These are phyloP conservation scores for Caenorhabditis brenneri DNA, from an alignment of 1,140 invertebrate genomes.

Conservation along the genomic window DNA sequence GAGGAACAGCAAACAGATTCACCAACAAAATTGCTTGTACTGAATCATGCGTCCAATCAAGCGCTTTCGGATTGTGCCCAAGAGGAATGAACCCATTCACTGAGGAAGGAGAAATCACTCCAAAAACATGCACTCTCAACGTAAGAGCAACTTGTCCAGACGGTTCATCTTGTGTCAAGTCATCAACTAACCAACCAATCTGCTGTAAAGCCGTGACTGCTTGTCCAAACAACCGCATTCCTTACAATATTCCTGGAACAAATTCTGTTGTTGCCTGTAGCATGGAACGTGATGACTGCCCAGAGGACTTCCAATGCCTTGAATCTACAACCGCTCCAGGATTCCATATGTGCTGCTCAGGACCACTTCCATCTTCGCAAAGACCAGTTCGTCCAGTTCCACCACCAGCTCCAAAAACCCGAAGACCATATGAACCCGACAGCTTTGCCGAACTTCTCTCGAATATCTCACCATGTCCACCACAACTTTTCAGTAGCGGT, in stretches of 20 bases:
- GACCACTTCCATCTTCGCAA: slow-evolving; percentile 38
- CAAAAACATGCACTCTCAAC: slow-evolving; percentile 57
- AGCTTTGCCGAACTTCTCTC: slow-evolving; percentile 37
- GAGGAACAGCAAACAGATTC: slow-evolving; percentile 66
- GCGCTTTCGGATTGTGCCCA: slow-evolving; percentile 65
- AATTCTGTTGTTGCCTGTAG: slow-evolving; percentile 70
- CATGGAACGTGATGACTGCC: slow-evolving; percentile 58
- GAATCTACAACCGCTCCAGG: slow-evolving; percentile 59
- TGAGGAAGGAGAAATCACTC: slow-evolving; percentile 46
- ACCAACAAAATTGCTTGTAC: slow-evolving; percentile 60
- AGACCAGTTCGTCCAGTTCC: slow-evolving; percentile 9
- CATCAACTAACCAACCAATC: slow-evolving; percentile 60
- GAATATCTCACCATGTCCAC: slow-evolving; percentile 59
- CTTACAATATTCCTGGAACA: slow-evolving; percentile 68
- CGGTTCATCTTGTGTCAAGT: slow-evolving; percentile 66
- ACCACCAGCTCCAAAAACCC: slow-evolving; percentile 5
- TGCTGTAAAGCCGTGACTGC: slow-evolving; percentile 65
- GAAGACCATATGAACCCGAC: slow-evolving; percentile 12
- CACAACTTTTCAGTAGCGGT: slow-evolving; percentile 61
- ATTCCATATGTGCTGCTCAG: slow-evolving; percentile 70
- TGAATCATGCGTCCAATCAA: slow-evolving; percentile 58
- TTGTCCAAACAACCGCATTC: slow-evolving; percentile 62
- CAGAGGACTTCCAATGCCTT: slow-evolving; percentile 51
- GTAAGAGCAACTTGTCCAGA: slow-evolving; percentile 46
- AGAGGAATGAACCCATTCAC: slow-evolving; percentile 65